These are phyloP conservation scores for Brachypteracias leptosomus DNA, from an alignment of 2,113 vertebrate species.

Conservation along the genomic window DNA sequence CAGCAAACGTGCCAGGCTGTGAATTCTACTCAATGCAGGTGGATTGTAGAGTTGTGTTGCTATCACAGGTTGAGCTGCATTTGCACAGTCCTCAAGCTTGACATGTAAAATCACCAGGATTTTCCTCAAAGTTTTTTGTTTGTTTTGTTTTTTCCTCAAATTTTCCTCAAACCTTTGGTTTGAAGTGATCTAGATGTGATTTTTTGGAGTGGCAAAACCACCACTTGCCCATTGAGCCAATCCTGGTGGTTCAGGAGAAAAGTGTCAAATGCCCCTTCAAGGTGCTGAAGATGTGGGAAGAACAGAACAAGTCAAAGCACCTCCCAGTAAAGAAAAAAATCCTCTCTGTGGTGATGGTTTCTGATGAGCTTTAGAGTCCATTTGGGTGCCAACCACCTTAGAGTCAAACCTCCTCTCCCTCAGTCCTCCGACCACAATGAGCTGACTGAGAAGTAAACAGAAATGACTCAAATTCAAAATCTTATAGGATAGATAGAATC, in stretches of 20 bases:
- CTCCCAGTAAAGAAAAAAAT: background rate
- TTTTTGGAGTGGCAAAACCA: background rate
- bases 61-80: background rate
- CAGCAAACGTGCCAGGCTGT: background rate
- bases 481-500: background rate
- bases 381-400: rapidly evolving
- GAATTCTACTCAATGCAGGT: background rate
- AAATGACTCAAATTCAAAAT: background rate
- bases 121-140: too few species aligned
- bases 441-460: background rate
- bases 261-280: background rate
- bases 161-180: too few species aligned
- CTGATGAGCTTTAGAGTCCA: background rate
- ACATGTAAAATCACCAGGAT: background rate
- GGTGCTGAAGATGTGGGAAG: background rate
- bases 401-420: background rate
- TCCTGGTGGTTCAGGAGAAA: background rate
- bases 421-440: background rate
- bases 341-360: background rate
- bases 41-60: background rate
- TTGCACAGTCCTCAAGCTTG: background rate
- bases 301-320: background rate
- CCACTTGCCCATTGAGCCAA: background rate
- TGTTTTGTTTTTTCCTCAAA: too few species aligned
- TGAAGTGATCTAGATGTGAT: background rate